Evolutionary conservation across 2,888 invertebrate genomes (phyloP), one percentile per base, ranked within the genome.

Genomic region (Xanthorhoe designata): DNA sequence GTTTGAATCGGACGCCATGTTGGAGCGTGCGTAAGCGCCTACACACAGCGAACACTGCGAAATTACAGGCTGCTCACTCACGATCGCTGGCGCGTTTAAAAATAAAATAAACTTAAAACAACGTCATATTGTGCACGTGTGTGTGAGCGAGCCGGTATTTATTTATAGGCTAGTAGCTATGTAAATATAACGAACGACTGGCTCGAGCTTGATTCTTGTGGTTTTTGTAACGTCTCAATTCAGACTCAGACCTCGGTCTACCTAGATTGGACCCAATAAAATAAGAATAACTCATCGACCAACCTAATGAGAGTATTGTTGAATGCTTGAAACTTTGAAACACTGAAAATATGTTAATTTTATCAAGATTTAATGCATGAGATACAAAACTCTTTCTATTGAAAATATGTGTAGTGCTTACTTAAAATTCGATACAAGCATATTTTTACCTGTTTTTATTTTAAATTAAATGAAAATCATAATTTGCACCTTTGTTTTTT

Each of bases 81-180:
- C 88, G 81, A 80, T 86, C 86, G 88, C 88, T 85, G 81, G 87
- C 87, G 84, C 82, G 92, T 88, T 90, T 91, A 92, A 92, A 93
- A 93, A 93, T 92, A 93, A 92, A 92, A 92, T 92, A 92, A 91
- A 92, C 87, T 89, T 91, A 91, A 91, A 91, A 91, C 91, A 91
- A 89, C 93, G 92, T 91, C 91, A 91, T 87, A 86, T 89, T 90
- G 85, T 88, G 88, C 88, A 88, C 89, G 89, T 92, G 92, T 92
- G 92, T 85, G 93, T 83, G 92, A 85, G 90, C 82, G 84, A 81
- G 86, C 88, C 87, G 82, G 89, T 92, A 92, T 92, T 92, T 92
- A 92, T 93, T 93, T 92, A 92, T 93, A 93, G 92, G 88, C 89
- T 90, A 90, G 90, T 90, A 91, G 91, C 92, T 91, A 92, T 91